Conservation (phyloP, 2,797 vertebrate genomes). For the Erpetoichthys calabaricus region DNA sequence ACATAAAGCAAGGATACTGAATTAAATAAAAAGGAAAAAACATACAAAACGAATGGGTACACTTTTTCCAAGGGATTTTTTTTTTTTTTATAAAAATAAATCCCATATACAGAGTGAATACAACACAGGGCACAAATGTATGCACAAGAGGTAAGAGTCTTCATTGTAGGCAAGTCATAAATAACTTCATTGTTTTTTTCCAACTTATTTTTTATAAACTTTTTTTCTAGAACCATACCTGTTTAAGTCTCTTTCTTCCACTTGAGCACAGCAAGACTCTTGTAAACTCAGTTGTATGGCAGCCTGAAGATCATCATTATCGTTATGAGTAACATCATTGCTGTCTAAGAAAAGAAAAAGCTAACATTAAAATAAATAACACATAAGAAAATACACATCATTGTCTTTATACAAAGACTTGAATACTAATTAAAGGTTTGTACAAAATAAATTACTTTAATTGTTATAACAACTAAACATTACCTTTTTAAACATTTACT, state of each 20-base stretch:
- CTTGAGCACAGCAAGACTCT: conserved; percentile 51
- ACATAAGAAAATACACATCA: too few relatives aligned
- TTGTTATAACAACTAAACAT: background rate
- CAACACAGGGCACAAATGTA: too few relatives aligned
- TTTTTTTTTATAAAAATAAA: too few relatives aligned
- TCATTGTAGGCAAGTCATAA: background rate
- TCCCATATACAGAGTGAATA: too few relatives aligned
- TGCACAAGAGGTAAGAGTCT: too few relatives aligned
- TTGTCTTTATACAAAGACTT: background rate
- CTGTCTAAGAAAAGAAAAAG: conserved; percentile 31
- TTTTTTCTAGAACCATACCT: conserved; percentile 36
- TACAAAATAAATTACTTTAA: background rate
- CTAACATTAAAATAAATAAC: too few relatives aligned
- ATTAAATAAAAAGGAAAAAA: too few relatives aligned
- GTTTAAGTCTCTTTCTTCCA: conserved; percentile 54
- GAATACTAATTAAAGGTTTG: background rate
- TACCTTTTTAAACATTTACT: too few relatives aligned
- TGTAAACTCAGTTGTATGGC: conserved; percentile 52
- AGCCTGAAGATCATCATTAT: conserved; percentile 49
- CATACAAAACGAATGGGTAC: too few relatives aligned
- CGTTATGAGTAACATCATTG: conserved; percentile 21
- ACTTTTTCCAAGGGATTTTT: too few relatives aligned
- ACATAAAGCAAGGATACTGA: too few relatives aligned
- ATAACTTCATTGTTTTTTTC: conserved; percentile 6
- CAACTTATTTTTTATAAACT: too few relatives aligned